These are phyloP conservation scores for Zygogramma bicolorata DNA, from an alignment of 2,888 invertebrate genomes.

Conservation along the genomic window DNA sequence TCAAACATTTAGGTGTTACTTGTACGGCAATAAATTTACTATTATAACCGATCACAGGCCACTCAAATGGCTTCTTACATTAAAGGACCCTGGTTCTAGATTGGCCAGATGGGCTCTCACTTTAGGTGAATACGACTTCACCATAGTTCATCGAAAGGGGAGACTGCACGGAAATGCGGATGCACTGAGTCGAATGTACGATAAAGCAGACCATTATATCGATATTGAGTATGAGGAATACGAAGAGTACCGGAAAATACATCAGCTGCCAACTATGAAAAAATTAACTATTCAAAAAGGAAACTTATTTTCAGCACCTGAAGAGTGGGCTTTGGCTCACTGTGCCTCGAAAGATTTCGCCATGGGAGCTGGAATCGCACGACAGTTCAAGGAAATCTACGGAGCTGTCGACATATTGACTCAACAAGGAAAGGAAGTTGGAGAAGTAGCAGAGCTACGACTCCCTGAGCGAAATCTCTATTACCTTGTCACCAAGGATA, in stretches of 20 bases:
- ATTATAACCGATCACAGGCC: too few relatives aligned
- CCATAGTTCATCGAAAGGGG: slow-evolving; percentile 36
- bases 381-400: slow-evolving; percentile 2
- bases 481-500: slow-evolving; percentile 19
- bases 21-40: too few relatives aligned
- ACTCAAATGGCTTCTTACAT: too few relatives aligned
- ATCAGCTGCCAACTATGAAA: neutral
- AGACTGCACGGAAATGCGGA: slow-evolving; percentile 26
- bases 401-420: too few relatives aligned
- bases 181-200: slow-evolving; percentile 3
- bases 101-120: slow-evolving; percentile 38
- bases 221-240: slow-evolving; percentile 2
- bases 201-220: neutral
- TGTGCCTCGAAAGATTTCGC: slow-evolving; percentile 19
- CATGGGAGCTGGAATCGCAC: slow-evolving; percentile 21
- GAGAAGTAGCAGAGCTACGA: too few relatives aligned
- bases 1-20: too few relatives aligned
- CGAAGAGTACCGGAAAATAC: neutral
- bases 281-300: neutral
- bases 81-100: slow-evolving; percentile 23
- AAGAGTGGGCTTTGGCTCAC: neutral
- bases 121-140: slow-evolving; percentile 22
- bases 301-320: neutral
- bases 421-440: too few relatives aligned
- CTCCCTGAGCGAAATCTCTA: neutral